phyloP scores from a whole-genome alignment of 2,113 vertebrate species.

The Athene noctua region DNA sequence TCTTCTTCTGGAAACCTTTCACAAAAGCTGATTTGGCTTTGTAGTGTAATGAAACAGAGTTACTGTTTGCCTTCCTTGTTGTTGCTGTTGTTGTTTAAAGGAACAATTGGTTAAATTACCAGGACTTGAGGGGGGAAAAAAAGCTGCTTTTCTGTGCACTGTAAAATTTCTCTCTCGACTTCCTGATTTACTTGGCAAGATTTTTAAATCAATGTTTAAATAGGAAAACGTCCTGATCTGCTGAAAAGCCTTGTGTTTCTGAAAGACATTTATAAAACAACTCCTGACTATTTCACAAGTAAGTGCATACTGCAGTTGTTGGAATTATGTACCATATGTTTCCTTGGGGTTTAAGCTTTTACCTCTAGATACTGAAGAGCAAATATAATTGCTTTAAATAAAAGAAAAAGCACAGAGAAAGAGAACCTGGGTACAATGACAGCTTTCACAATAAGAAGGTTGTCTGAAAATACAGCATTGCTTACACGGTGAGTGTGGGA shows the following conservation, averaged over 20 bases:
- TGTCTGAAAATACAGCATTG: neutral
- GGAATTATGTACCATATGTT: neutral
- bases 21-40: conserved; percentile 3
- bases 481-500: rapidly evolving
- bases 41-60: conserved; percentile 44
- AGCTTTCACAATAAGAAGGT: neutral
- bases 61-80: neutral
- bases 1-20: conserved; percentile 27
- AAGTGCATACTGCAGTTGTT: neutral
- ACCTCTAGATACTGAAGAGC: neutral
- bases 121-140: neutral
- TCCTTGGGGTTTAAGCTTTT: conserved; percentile 8
- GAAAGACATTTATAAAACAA: conserved; percentile 56
- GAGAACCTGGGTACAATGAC: neutral
- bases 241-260: conserved; percentile 54
- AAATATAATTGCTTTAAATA: neutral
- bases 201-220: conserved; percentile 67
- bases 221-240: conserved; percentile 50
- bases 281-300: conserved; percentile 50
- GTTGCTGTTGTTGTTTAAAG: conserved; percentile 41
- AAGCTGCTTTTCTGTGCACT: conserved; percentile 56
- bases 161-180: conserved; percentile 59
- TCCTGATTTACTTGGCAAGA: conserved; percentile 60
- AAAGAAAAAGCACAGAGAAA: neutral
- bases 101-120: conserved; percentile 55